A percentile compares a stretch with the other conserved stretches of the same genome.
Conservation (phyloP, 2,888 invertebrate genomes). For the Amphipyra berbera region DNA sequence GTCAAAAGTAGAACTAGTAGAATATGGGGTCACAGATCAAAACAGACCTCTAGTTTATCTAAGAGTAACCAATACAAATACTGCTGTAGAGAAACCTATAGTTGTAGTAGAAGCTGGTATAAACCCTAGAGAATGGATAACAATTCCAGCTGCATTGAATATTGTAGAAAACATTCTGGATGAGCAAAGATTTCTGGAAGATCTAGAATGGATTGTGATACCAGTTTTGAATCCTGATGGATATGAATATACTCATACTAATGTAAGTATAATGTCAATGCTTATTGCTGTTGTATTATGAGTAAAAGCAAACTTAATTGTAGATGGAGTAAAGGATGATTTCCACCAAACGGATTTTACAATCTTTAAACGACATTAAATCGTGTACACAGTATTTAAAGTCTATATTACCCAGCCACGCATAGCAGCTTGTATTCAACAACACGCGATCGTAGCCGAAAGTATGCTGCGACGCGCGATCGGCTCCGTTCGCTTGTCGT, state of each 20-base stretch:
- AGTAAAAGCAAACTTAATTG: no score
- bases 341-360: no score
- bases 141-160: slow-evolving; percentile 91
- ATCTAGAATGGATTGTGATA: slow-evolving; percentile 92
- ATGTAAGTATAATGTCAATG: slow-evolving; percentile 74
- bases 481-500: no score
- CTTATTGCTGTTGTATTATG: no score
- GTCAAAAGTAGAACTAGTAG: slow-evolving; percentile 64
- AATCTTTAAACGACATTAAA: no score
- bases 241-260: slow-evolving; percentile 91
- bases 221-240: slow-evolving; percentile 94
- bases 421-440: no score
- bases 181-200: slow-evolving; percentile 83
- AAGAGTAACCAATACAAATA: slow-evolving; percentile 79
- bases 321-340: no score
- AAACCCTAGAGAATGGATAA: slow-evolving; percentile 93
- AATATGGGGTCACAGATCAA: slow-evolving; percentile 72
- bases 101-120: slow-evolving; percentile 91
- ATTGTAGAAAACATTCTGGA: slow-evolving; percentile 90
- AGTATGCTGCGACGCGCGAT: no score
- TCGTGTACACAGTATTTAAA: no score
- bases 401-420: no score
- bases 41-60: slow-evolving; percentile 79
- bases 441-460: no score
- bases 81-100: slow-evolving; percentile 78